These are phyloP conservation scores for Cheirogaleus medius DNA, from an alignment of 2,113 vertebrate species.

Conservation along the genomic window DNA sequence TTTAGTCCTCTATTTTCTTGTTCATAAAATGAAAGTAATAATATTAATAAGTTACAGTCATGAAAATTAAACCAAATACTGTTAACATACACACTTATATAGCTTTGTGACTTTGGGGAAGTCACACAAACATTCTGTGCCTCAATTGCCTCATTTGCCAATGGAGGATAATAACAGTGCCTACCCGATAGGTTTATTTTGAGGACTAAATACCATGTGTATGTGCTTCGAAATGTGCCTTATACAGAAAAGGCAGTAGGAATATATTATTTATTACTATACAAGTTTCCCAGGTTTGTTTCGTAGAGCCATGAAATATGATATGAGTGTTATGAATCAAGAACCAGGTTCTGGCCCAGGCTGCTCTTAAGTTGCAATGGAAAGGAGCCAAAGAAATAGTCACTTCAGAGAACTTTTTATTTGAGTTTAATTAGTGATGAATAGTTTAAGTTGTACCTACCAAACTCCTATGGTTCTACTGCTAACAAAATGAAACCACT, in stretches of 20 bases:
- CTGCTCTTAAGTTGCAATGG: neutral
- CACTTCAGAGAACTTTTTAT: neutral
- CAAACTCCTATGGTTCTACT: neutral
- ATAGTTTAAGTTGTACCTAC: neutral
- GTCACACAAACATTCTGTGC: neutral
- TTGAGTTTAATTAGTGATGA: neutral
- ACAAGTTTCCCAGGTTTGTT: neutral
- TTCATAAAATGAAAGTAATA: neutral
- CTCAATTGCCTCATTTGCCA: neutral
- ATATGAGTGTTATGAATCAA: neutral
- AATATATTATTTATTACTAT: neutral
- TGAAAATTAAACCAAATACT: neutral
- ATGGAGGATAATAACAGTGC: neutral
- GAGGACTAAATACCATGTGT: neutral
- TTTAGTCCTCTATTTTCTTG: neutral
- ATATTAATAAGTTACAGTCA: neutral
- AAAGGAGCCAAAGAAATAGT: neutral
- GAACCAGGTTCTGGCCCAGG: neutral
- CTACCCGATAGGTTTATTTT: neutral
- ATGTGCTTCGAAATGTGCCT: neutral
- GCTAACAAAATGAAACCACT: neutral
- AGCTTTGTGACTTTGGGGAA: neutral
- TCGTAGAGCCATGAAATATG: neutral
- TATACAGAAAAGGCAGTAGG: neutral
- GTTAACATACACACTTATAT: neutral